Base-by-base conservation (phyloP, 2,113 vertebrate species). In the Brachypodius melanocephalos region DNA sequence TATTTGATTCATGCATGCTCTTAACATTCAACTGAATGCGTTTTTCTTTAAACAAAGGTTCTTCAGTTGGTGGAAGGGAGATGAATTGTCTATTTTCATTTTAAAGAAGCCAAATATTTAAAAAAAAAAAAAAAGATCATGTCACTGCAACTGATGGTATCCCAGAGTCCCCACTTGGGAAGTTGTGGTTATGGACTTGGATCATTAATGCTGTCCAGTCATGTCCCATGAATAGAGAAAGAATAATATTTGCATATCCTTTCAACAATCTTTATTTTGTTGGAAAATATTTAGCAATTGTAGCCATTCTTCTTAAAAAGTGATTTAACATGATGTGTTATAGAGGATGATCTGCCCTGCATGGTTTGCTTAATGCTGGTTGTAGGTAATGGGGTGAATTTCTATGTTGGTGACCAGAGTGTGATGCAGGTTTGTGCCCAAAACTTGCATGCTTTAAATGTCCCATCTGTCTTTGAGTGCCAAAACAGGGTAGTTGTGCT, bases 401-500 rank as follows among this genome's bases (percentile, higher is more conserved):
- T 85, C 52, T 21, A 5, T 46, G 29, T 55, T 46, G 51, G 40
- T 82, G 66, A 52, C 52, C 74, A 43, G 59, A 75, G 57, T 5
- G 13, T 73, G 79, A 63, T 91, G 32, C 63, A 76, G 54, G 89
- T 78, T 54, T 78, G 51, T 96, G 42, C 43, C 32, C 85, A 40
- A 67, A 80, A 17, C 38, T 88, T 66, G 38, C 40, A 4, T 63
- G 49, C 43, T 93, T 89, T 88, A 46, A 74, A 71, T 24, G 46
- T 83, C 61, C 48, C 36, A 29, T 94, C 75, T 90, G 68, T 80
- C 32, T 6, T 3, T 49, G 81, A 77, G 59, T 93, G 68, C 83
- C 93, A 85, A 78, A 96, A 74, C 71, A 63, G 78, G 28, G 38
- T 38, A 48, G 91, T 77, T 96, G 68, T 89, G 88, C 91, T 93